Percentiles rank a stretch among this genome's conserved stretches.
Conservation (phyloP, 2,113 vertebrate species). For the Globicephala melas region DNA sequence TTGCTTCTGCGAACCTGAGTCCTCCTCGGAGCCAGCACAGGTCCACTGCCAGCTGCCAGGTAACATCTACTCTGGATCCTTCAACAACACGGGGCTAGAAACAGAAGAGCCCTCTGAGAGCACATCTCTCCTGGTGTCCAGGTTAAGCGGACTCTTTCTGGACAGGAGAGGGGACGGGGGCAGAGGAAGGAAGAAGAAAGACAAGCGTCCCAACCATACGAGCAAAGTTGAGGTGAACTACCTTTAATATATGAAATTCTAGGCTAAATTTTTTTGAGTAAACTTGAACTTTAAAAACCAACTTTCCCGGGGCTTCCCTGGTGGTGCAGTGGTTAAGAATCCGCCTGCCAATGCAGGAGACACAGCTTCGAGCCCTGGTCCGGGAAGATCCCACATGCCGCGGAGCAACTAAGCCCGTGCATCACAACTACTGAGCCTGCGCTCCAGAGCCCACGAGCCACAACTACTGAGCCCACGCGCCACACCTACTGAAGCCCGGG, state of each 20-base stretch:
- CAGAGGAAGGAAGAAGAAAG: background rate
- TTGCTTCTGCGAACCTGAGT: background rate
- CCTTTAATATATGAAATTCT: background rate
- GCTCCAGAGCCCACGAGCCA: too few species aligned
- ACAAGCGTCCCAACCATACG: background rate
- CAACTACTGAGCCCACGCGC: too few species aligned
- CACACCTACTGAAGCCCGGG: too few species aligned
- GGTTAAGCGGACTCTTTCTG: background rate
- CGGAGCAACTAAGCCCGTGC: fast-evolving
- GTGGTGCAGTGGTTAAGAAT: too few species aligned
- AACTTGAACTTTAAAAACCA: background rate
- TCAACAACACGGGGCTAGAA: background rate
- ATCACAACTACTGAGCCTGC: too few species aligned
- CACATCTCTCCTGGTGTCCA: fast-evolving
- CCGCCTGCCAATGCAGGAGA: too few species aligned
- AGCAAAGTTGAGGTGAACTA: background rate
- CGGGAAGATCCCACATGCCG: too few species aligned
- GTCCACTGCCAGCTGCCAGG: background rate
- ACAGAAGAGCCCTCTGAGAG: background rate
- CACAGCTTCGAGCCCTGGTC: too few species aligned
- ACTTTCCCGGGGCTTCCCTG: background rate
- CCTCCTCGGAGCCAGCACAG: background rate
- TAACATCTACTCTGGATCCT: background rate
- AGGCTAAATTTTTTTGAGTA: background rate
- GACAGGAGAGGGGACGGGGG: background rate